Percentiles rank a stretch among this genome's conserved stretches.
Conservation (phyloP, 35 echinoderm and acorn worm species). For the Nesometra sesokonis region DNA sequence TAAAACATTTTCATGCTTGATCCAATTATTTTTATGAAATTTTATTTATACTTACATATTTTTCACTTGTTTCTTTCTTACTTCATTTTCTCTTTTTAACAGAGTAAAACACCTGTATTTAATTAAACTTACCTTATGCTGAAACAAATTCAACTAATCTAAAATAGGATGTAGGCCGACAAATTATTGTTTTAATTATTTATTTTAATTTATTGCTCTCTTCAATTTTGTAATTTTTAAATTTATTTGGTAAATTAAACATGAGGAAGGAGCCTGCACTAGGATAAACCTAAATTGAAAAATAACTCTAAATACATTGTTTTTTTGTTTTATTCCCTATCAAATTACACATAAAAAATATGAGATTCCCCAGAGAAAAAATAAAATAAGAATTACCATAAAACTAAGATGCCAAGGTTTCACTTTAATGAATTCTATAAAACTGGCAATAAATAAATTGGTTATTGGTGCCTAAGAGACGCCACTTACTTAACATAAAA, state of each 20-base stretch:
- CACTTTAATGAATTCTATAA: background rate
- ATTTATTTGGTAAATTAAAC: too few relatives aligned
- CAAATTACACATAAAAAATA: background rate
- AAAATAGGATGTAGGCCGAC: too few relatives aligned
- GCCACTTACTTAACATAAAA: background rate
- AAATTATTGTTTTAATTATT: too few relatives aligned
- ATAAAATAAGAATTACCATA: background rate
- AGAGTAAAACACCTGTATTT: background rate
- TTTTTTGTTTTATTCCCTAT: too few relatives aligned
- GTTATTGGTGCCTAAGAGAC: background rate
- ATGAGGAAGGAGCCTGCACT: too few relatives aligned
- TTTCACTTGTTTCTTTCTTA: background rate
- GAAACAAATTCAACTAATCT: too few relatives aligned
- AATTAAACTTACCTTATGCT: background rate
- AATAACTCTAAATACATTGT: too few relatives aligned
- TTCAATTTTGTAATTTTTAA: too few relatives aligned
- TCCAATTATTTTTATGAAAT: too few relatives aligned
- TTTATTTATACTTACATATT: background rate
- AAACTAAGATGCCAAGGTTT: background rate
- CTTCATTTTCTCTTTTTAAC: background rate
- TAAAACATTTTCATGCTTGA: too few relatives aligned
- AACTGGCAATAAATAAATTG: background rate
- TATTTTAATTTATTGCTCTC: too few relatives aligned
- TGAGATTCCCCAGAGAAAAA: background rate
- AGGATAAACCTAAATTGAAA: too few relatives aligned